Base-by-base conservation (phyloP, 2,113 vertebrate species). In the Oceanites oceanicus region DNA sequence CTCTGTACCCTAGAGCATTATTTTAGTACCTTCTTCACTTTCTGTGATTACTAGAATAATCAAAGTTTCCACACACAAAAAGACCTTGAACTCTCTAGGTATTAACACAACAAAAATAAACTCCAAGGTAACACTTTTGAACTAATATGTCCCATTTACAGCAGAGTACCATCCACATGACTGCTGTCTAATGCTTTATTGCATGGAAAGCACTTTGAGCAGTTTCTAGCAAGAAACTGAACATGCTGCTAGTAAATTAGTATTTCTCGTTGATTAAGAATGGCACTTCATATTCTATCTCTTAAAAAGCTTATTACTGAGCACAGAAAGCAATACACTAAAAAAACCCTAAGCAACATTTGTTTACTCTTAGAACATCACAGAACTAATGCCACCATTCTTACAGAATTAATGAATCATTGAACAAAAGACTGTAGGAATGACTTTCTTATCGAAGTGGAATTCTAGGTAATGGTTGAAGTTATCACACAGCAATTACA, bases 341-440 rank as follows among this genome's bases (percentile, higher is more conserved):
- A 36, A 34, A 53, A 62, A 42, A 26, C 0, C 7, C 25, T 22
- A 9, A 21, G 19, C n/a, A 59, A 44, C 1, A 0, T 53, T 40
- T 88, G 50, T 30, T 59, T 50, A 27, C 17, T 27, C 29, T 44
- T 20, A 27, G 22, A 82, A 10, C 1, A 14, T n/a, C 29, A 49
- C 13, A 62, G 13, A 30, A 40, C 38, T 27, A 58, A 52, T 8
- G 29, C 23, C 36, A 55, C 9, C 50, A 11, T 25, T 55, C 66
- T 38, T 38, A 32, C 3, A 23, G 42, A 83, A 83, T 25, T 38
- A 22, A 78, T 7, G 11, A 15, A 38, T 40, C 13, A 27, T 3
- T 25, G 11, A 75, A 42, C 23, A 36, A 26, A 23, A 55, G 40
- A 19, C 8, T 18, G 25, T 18, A 66, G n/a, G 38, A 66, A 47